phyloP scores from a whole-genome alignment of 1,140 invertebrate genomes.

The Drosophila melanica region DNA sequence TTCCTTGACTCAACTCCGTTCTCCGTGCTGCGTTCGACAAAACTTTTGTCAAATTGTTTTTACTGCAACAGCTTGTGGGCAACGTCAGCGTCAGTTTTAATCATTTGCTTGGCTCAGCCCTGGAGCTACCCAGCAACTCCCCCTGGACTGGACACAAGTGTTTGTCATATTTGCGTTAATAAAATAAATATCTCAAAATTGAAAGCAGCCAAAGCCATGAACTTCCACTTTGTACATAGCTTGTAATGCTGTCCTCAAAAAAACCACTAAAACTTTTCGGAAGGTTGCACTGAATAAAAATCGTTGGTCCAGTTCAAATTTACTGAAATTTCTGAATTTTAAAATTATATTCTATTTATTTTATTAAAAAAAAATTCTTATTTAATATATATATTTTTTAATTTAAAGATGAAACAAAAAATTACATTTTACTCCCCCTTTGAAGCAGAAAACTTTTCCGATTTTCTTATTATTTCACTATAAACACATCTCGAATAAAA shows the following conservation, averaged over 20 bases:
- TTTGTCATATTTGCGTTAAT: slow-evolving; percentile 35
- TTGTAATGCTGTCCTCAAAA: background rate
- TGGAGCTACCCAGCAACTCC: too few relatives aligned
- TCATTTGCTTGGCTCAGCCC: slow-evolving; percentile 44
- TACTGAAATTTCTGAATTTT: background rate
- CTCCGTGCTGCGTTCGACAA: slow-evolving; percentile 15
- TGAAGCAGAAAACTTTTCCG: too few relatives aligned
- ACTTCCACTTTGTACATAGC: slow-evolving; percentile 5
- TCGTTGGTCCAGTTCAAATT: background rate
- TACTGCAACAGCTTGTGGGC: slow-evolving; percentile 67
- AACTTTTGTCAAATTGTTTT: slow-evolving; percentile 77
- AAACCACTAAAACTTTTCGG: slow-evolving; percentile 14
- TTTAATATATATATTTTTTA: too few relatives aligned
- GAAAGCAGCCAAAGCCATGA: slow-evolving; percentile 11
- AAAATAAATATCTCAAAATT: slow-evolving; percentile 38
- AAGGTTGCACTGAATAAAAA: slow-evolving; percentile 9
- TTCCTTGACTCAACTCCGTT: slow-evolving; percentile 34
- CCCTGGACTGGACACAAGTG: slow-evolving; percentile 11
- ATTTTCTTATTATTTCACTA: too few relatives aligned
- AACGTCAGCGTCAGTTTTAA: slow-evolving; percentile 65
- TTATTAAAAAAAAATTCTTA: background rate
- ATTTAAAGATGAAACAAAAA: too few relatives aligned
- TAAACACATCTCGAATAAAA: too few relatives aligned
- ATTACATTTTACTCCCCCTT: too few relatives aligned
- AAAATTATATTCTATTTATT: background rate